Evolutionary conservation across 1,140 invertebrate species (phyloP).

Genomic region (Globodera ellingtonae): DNA sequence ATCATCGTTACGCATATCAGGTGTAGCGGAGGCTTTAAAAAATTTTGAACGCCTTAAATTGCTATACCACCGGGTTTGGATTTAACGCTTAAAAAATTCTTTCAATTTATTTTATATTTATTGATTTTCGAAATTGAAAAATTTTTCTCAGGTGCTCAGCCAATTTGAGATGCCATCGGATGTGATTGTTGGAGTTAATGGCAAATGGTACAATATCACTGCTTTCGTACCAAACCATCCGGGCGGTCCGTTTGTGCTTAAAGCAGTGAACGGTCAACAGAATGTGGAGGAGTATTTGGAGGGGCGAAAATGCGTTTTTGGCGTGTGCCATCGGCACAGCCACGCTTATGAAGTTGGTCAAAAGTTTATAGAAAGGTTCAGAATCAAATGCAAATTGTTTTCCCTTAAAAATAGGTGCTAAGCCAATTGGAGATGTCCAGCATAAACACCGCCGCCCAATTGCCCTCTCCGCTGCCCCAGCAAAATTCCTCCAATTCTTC

Average conservation of each 20-base stretch:
- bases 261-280: slow-evolving; percentile 8
- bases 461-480: too few relatives aligned
- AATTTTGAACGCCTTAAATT: too few relatives aligned
- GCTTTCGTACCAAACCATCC: slow-evolving; percentile 22
- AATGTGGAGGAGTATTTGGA: slow-evolving; percentile 24
- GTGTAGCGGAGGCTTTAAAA: neutral
- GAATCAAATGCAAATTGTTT: too few relatives aligned
- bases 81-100: too few relatives aligned
- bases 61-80: too few relatives aligned
- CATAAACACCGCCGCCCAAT: neutral
- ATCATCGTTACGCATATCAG: slow-evolving; percentile 5
- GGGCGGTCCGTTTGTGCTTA: slow-evolving; percentile 18
- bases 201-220: slow-evolving; percentile 16
- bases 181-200: slow-evolving; percentile 6
- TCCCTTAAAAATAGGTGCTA: neutral
- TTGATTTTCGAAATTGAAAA: too few relatives aligned
- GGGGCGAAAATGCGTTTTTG: slow-evolving; percentile 5
- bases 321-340: neutral
- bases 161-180: neutral
- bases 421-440: neutral
- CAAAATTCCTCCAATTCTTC: too few relatives aligned
- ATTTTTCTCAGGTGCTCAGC: neutral
- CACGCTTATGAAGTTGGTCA: neutral
- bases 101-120: too few relatives aligned
- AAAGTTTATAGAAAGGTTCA: neutral